Evolutionary conservation across 2,888 invertebrate species (phyloP), one percentile per base, ranked within the genome.

Genomic region (Trissoscelio sp.): DNA sequence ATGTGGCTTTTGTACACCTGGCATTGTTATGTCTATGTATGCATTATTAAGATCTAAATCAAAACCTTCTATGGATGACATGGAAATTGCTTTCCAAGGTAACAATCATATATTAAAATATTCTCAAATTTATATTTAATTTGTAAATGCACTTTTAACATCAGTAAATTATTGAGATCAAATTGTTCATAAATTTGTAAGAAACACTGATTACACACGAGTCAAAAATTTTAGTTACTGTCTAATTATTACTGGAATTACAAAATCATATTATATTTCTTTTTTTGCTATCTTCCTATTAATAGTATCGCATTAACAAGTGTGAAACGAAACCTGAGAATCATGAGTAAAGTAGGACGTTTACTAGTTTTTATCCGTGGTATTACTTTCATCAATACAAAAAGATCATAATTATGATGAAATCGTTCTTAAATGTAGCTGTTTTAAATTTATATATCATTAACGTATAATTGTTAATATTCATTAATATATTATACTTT

Each of bases 1-100:
- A 91, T 98, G 98, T 89, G 98, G 98, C 0, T 98, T 97, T 90
- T 98, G 98, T 87, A 98, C 98, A 0, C 98, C 98, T 0, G 98
- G 98, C 24, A 97, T 99, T 81, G 97, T 99, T 0, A 99, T 99
- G 98, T 98, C 98, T 0, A 97, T 98, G 97, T 98, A 98, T 88
- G 93, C 97, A 0, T 92, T 98, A 44, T 92, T 98, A 0, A 92
- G 98, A 87, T 96, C 94, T 85, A 94, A 94, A 42, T 93, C 94
- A 0, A 93, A 94, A 87, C 96, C 98, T 3, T 92, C 93, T 0
- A 95, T 96, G 93, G 91, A 93, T 11, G 95, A 97, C 81, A 92
- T 98, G 84, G 97, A 97, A 91, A 93, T 94, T 4, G 94, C 96
- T 0, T 95, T 97, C 84, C 97, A 97, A 93, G 97, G 97, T 88